phyloP scores from a whole-genome alignment of 2,113 vertebrate species.

The Strix aluco region DNA sequence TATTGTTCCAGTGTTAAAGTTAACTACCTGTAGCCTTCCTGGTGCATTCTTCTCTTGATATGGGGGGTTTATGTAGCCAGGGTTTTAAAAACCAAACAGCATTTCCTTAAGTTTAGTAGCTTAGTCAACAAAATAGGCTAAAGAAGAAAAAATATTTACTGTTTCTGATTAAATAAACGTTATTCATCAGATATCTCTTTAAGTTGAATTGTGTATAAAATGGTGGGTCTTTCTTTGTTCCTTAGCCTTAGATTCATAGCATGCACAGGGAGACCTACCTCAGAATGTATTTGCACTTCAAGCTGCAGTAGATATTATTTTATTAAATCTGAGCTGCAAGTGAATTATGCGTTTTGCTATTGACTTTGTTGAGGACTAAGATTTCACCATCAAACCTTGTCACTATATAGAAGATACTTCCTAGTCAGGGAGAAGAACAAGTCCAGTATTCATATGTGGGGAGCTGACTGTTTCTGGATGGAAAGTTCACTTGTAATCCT shows the following conservation, averaged over 20 bases:
- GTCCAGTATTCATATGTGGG: neutral
- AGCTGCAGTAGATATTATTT: neutral
- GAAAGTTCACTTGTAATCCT: neutral
- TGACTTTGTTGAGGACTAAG: neutral
- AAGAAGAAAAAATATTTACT: neutral
- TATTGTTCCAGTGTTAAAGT: neutral
- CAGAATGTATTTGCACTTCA: neutral
- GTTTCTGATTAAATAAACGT: neutral
- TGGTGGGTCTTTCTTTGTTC: neutral
- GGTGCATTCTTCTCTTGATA: neutral
- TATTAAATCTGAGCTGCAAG: neutral
- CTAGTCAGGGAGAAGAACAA: neutral
- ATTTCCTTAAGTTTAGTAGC: neutral
- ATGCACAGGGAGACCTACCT: neutral
- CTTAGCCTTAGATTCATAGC: neutral
- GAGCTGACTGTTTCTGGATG: neutral
- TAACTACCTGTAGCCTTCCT: neutral
- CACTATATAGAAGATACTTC: neutral
- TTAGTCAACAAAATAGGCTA: neutral
- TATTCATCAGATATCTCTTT: neutral
- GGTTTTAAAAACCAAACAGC: fast-evolving
- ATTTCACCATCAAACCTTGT: neutral
- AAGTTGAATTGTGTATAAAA: neutral
- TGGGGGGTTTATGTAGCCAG: neutral
- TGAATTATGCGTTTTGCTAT: neutral